A percentile compares a stretch with the other conserved stretches of the same genome.
phyloP scores from a whole-genome alignment of 1,140 invertebrate genomes.

The Drosophila azteca region DNA sequence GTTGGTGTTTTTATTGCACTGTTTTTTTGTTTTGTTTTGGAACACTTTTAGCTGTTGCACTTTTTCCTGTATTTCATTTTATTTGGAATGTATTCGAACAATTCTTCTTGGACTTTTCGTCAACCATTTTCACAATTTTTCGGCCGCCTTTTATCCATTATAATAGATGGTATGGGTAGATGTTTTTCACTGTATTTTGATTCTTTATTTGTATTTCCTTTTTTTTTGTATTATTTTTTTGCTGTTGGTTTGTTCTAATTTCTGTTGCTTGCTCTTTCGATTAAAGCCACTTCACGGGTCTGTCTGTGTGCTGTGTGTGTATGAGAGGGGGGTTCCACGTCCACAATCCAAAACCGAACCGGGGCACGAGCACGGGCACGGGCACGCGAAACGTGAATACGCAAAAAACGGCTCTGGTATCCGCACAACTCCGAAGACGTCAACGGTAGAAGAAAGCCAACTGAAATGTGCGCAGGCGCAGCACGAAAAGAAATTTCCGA shows the following conservation, averaged over 20 bases:
- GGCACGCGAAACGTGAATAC: constrained; percentile 57
- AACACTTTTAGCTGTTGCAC: constrained; percentile 41
- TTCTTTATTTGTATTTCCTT: constrained; percentile 1
- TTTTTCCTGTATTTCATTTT: constrained; percentile 26
- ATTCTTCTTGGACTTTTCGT: constrained; percentile 55
- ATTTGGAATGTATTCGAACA: constrained; percentile 39
- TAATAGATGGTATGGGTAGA: constrained; percentile 12
- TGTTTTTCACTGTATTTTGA: constrained; percentile 31
- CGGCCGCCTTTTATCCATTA: constrained; percentile 58
- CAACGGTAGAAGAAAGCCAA: constrained; percentile 83
- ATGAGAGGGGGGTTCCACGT: constrained; percentile 53
- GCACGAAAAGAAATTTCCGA: constrained; percentile 78
- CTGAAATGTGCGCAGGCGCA: constrained; percentile 80
- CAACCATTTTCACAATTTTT: constrained; percentile 82
- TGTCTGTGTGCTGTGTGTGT: constrained; percentile 14
- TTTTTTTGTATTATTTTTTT: constrained; percentile 52
- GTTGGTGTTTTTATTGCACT: constrained; percentile 52
- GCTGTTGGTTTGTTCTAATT: constrained; percentile 68
- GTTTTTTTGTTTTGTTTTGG: too few species aligned
- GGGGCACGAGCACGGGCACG: constrained; percentile 24
- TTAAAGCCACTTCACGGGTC: constrained; percentile 61
- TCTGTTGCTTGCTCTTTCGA: constrained; percentile 67
- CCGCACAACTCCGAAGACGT: constrained; percentile 83
- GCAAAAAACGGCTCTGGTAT: constrained; percentile 30
- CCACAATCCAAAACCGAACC: constrained; percentile 56